A percentile compares a stretch with the other conserved stretches of the same genome.
These are phyloP conservation scores for Argopecten irradians DNA, from an alignment of 1,140 invertebrate genomes.

Conservation along the genomic window DNA sequence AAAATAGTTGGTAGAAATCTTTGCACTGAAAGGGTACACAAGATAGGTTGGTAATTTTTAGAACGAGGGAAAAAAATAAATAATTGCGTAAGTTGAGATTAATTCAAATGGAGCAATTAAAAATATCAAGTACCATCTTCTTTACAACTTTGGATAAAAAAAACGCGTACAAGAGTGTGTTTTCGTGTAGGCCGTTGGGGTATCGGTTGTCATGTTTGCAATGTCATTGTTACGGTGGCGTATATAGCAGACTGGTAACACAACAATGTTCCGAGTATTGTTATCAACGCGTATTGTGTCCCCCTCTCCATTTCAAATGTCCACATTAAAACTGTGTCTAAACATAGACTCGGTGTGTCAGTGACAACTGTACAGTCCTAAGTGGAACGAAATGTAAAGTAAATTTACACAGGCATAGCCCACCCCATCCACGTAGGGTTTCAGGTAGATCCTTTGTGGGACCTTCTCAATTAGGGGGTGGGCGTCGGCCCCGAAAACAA, in stretches of 20 bases:
- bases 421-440: neutral
- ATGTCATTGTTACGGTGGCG: neutral
- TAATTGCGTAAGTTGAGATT: constrained; percentile 11
- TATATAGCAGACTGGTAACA: constrained; percentile 7
- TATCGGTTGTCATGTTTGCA: neutral
- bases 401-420: constrained; percentile 15
- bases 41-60: constrained; percentile 9
- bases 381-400: constrained; percentile 3
- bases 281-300: neutral
- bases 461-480: neutral
- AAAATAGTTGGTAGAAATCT: neutral
- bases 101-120: constrained; percentile 18
- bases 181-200: neutral
- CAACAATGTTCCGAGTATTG: neutral
- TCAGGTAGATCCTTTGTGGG: constrained; percentile 5
- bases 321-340: neutral
- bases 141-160: neutral
- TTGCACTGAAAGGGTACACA: neutral
- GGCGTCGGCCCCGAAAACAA: neutral
- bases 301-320: constrained; percentile 15
- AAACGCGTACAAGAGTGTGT: neutral
- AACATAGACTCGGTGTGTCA: neutral
- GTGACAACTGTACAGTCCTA: neutral
- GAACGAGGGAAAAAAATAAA: neutral
- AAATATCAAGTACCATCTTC: constrained; percentile 5